These are phyloP conservation scores for Drosophila leonis DNA, from an alignment of 2,888 invertebrate genomes.

Conservation along the genomic window DNA sequence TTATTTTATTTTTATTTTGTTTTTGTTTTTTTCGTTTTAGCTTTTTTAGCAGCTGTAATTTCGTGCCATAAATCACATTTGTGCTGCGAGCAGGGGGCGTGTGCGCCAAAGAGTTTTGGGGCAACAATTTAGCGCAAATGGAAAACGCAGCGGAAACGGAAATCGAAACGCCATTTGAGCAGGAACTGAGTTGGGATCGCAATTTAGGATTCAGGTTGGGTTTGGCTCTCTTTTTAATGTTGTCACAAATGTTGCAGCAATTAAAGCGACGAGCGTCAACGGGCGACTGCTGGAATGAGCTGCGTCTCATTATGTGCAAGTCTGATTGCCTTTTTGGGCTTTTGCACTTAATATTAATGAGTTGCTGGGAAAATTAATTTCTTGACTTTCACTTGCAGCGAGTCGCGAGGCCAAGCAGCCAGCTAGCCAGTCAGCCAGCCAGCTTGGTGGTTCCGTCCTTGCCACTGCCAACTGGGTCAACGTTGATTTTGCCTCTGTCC, in stretches of 20 bases:
- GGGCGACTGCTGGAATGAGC: constrained; percentile 27
- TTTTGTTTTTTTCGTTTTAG: constrained; percentile 5
- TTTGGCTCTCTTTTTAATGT: constrained; percentile 5
- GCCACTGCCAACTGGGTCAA: constrained; percentile 71
- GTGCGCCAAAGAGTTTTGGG: constrained; percentile 28
- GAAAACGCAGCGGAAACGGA: constrained; percentile 66
- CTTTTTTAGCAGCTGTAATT: constrained; percentile 44
- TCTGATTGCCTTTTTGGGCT: constrained; percentile 69
- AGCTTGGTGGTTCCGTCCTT: constrained; percentile 42
- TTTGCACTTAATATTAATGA: constrained; percentile 76
- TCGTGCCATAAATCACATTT: constrained; percentile 69
- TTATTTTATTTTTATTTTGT: background rate
- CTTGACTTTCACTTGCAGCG: constrained; percentile 67
- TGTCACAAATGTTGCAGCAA: constrained; percentile 52
- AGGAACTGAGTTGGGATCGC: constrained; percentile 36
- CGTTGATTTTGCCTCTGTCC: constrained; percentile 74
- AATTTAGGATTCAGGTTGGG: constrained; percentile 1
- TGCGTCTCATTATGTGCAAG: constrained; percentile 64
- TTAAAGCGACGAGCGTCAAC: constrained; percentile 47
- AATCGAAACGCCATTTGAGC: constrained; percentile 64
- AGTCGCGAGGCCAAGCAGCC: background rate
- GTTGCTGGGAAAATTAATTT: constrained; percentile 77
- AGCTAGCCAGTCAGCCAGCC: background rate
- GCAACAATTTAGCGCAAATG: constrained; percentile 53
- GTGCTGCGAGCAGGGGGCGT: constrained; percentile 23